These are phyloP conservation scores for Serripes groenlandicus DNA, from an alignment of 2,888 invertebrate species.

Conservation along the genomic window DNA sequence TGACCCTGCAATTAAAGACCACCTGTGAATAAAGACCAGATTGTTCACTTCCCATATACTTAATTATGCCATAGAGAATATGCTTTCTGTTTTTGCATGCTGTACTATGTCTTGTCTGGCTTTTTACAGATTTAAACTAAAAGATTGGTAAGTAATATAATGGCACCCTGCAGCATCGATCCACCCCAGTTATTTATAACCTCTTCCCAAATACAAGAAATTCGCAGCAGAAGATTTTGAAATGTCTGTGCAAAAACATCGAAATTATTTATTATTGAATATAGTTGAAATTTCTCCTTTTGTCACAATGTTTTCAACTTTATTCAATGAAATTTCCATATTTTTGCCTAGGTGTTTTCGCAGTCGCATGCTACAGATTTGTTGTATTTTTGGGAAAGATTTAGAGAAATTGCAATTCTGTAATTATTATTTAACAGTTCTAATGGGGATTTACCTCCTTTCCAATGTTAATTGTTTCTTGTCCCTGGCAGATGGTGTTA, in stretches of 20 bases:
- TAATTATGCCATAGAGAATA: too few species aligned
- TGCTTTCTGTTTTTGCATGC: neutral
- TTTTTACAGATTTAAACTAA: neutral
- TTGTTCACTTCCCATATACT: too few species aligned
- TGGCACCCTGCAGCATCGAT: neutral
- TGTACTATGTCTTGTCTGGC: neutral
- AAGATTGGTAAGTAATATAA: neutral
- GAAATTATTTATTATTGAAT: neutral
- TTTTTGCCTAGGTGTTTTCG: too few species aligned
- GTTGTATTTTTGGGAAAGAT: too few species aligned
- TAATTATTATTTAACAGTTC: too few species aligned
- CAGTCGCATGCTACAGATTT: too few species aligned
- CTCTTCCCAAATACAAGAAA: neutral
- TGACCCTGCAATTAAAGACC: too few species aligned
- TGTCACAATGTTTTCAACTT: slow-evolving; percentile 1
- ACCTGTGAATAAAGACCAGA: too few species aligned
- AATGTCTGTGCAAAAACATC: neutral
- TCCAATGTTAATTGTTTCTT: too few species aligned
- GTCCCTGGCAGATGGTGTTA: too few species aligned
- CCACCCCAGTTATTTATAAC: neutral
- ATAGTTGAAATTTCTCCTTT: neutral
- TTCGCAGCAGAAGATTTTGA: neutral
- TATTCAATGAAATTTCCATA: neutral
- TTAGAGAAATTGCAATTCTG: too few species aligned
- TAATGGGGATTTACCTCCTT: too few species aligned